These are phyloP conservation scores for Chymomyza costata DNA, from an alignment of 1,140 invertebrate genomes.

Conservation along the genomic window DNA sequence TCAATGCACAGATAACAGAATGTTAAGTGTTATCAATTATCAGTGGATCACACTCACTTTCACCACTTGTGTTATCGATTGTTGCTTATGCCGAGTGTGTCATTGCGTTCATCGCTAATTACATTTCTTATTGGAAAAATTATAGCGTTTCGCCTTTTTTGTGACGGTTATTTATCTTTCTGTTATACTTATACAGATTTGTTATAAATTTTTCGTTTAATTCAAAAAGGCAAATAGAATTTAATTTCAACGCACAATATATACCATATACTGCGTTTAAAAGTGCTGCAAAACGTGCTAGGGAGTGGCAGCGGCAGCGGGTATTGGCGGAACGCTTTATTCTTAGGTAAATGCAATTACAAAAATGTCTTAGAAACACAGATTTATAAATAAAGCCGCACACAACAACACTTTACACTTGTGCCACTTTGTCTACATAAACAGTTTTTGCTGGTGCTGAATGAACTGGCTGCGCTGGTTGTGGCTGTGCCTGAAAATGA, in stretches of 20 bases:
- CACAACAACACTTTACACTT: slow-evolving; percentile 12
- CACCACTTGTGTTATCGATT: slow-evolving; percentile 11
- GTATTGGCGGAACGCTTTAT: slow-evolving; percentile 37
- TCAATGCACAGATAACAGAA: no score
- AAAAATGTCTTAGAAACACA: slow-evolving; percentile 17
- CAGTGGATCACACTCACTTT: no score
- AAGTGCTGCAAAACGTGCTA: no score
- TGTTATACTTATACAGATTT: background rate
- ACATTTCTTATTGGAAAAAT: slow-evolving; percentile 41
- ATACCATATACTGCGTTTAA: no score
- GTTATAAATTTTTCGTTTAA: no score
- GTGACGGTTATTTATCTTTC: slow-evolving; percentile 8
- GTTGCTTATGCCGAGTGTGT: background rate
- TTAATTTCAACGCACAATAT: no score
- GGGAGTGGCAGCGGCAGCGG: slow-evolving; percentile 21
- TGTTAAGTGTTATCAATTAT: no score
- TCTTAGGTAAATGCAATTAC: slow-evolving; percentile 33
- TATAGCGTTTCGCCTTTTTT: slow-evolving; percentile 23
- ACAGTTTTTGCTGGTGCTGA: slow-evolving; percentile 43
- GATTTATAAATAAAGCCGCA: slow-evolving; percentile 38
- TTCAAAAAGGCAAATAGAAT: no score
- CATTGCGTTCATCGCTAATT: slow-evolving; percentile 15
- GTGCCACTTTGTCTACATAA: background rate
- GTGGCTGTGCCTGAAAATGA: slow-evolving; percentile 67
- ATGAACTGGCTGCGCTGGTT: slow-evolving; percentile 60